Percentiles rank a stretch among this genome's conserved stretches.
Conservation (phyloP, 2,888 invertebrate species). For the Parapristionchus giblindavisi region DNA sequence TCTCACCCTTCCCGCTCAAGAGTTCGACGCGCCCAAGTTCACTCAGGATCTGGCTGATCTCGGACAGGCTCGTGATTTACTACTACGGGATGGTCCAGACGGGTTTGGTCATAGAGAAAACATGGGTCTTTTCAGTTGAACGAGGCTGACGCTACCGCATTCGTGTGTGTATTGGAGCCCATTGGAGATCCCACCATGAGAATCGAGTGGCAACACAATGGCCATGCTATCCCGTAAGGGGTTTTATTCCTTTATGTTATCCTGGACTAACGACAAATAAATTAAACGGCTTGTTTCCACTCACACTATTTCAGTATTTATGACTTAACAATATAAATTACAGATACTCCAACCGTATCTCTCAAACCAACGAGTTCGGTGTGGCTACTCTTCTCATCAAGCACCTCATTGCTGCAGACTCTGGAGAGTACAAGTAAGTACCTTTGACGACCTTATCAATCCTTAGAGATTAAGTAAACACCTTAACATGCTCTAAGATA, state of each 20-base stretch:
- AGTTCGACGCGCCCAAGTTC: conserved; percentile 80
- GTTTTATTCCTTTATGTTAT: not conserved
- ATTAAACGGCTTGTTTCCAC: too few species aligned
- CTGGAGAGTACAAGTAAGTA: conserved; percentile 82
- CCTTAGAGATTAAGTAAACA: too few species aligned
- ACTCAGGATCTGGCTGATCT: conserved; percentile 86
- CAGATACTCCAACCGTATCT: conserved; percentile 49
- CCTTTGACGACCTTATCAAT: not conserved
- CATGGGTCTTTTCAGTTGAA: conserved; percentile 66
- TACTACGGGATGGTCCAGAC: not conserved
- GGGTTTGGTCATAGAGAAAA: not conserved
- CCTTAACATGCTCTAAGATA: too few species aligned
- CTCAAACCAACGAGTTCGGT: conserved; percentile 87
- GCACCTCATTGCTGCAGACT: conserved; percentile 92
- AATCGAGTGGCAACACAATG: conserved; percentile 94
- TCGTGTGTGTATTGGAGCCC: conserved; percentile 89
- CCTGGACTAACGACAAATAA: too few species aligned
- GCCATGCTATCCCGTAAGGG: conserved; percentile 77
- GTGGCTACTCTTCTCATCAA: conserved; percentile 94
- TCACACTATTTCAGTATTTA: too few species aligned
- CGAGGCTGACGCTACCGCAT: conserved; percentile 85
- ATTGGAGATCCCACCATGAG: conserved; percentile 88
- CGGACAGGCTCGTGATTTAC: conserved; percentile 74
- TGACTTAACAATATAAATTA: too few species aligned
- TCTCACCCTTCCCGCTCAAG: conserved; percentile 58